Evolutionary conservation across 2,888 invertebrate species (phyloP).

Genomic region (Quadroppia sp.): DNA sequence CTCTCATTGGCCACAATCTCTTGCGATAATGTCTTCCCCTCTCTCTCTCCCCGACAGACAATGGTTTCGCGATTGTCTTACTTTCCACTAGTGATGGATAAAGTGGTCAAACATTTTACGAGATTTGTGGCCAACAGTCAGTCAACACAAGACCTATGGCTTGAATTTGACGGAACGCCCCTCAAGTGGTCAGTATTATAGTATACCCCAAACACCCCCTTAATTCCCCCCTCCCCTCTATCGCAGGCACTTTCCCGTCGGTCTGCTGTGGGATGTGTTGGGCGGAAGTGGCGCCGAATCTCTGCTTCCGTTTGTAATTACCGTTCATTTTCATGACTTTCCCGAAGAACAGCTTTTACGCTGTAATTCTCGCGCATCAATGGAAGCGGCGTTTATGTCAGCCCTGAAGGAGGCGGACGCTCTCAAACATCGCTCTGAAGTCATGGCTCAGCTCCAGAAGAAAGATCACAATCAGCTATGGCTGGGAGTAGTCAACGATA

Average conservation of each 20-base stretch:
- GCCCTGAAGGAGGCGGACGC: constrained; percentile 96
- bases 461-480: constrained; percentile 95
- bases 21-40: constrained; percentile 28
- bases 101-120: constrained; percentile 83
- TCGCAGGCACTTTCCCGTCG: constrained; percentile 63
- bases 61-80: constrained; percentile 91
- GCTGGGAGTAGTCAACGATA: constrained; percentile 89
- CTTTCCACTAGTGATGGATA: constrained; percentile 89
- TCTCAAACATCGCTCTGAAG: constrained; percentile 87
- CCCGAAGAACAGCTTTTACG: constrained; percentile 83
- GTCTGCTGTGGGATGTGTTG: constrained; percentile 83
- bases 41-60: constrained; percentile 55
- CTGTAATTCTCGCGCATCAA: constrained; percentile 65
- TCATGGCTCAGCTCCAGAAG: constrained; percentile 86
- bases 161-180: constrained; percentile 85
- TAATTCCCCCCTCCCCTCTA: constrained; percentile 12
- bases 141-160: constrained; percentile 80
- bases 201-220: not conserved
- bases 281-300: constrained; percentile 87
- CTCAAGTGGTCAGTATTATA: constrained; percentile 66
- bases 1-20: no score
- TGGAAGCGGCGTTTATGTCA: constrained; percentile 91
- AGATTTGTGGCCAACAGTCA: constrained; percentile 74
- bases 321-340: constrained; percentile 66
- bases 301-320: not conserved